Percentiles rank a stretch among this genome's conserved stretches.
Conservation (phyloP, 2,113 vertebrate genomes). For the Cyphomyrus discorhynchus region DNA sequence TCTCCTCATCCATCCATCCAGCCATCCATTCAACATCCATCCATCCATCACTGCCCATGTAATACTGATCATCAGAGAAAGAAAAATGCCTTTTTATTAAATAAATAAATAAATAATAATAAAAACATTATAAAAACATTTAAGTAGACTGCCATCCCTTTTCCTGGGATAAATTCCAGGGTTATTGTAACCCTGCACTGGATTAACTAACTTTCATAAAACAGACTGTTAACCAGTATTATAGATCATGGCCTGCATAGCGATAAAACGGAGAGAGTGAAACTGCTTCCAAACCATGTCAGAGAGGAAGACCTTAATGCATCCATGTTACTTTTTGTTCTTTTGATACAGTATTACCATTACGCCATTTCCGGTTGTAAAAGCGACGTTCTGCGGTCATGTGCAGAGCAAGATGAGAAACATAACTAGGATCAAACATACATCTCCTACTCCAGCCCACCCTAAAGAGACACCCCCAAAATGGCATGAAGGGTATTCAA, state of each 20-base stretch:
- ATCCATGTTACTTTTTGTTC: neutral
- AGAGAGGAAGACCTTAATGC: neutral
- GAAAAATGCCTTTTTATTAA: neutral
- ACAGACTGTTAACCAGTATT: neutral
- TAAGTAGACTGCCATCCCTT: neutral
- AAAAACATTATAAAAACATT: neutral
- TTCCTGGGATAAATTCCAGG: neutral
- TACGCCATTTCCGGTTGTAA: neutral
- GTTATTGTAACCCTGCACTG: neutral
- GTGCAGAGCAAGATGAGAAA: neutral
- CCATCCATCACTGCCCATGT: neutral
- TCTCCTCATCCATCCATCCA: neutral
- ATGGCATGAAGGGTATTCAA: slow-evolving; percentile 1
- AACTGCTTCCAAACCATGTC: neutral
- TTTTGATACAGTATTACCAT: neutral
- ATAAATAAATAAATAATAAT: neutral
- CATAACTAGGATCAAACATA: neutral
- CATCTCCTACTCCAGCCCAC: neutral
- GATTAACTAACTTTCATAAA: neutral
- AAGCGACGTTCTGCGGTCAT: neutral
- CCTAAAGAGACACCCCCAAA: slow-evolving; percentile 17
- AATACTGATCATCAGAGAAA: neutral
- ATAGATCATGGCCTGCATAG: neutral
- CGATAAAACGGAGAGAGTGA: too few relatives aligned
- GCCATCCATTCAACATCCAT: neutral